Conservation (phyloP, 2,113 vertebrate species). For the Brachirus orientalis region DNA sequence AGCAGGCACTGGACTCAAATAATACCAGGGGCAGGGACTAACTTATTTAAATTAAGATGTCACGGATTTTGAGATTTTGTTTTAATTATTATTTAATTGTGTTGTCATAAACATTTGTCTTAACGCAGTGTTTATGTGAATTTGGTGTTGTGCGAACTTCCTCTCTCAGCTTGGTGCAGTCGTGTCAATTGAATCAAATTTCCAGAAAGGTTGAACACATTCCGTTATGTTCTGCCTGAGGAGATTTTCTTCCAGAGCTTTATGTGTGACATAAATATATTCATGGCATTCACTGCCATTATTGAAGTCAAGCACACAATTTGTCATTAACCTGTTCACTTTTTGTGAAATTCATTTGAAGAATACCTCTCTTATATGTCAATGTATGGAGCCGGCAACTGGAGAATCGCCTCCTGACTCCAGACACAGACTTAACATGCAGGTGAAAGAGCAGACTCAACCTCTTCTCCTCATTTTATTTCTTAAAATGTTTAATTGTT, state of each 20-base stretch:
- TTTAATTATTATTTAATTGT: background rate
- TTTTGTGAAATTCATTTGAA: background rate
- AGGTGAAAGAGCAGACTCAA: too few species aligned
- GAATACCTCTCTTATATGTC: background rate
- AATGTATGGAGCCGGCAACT: background rate
- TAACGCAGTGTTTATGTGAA: constrained; percentile 18
- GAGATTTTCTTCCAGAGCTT: constrained; percentile 53
- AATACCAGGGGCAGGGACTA: constrained; percentile 2
- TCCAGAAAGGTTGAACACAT: constrained; percentile 58
- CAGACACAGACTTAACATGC: too few species aligned
- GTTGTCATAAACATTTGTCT: constrained; percentile 13
- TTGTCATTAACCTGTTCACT: background rate
- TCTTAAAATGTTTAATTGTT: too few species aligned
- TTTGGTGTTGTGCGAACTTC: constrained; percentile 31
- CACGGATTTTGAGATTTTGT: background rate
- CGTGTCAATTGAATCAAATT: constrained; percentile 19
- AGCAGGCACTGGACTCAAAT: constrained; percentile 8
- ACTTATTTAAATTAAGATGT: constrained; percentile 5
- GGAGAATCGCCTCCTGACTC: too few species aligned
- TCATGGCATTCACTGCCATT: background rate
- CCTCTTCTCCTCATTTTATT: too few species aligned
- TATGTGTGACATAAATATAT: background rate
- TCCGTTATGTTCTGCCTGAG: constrained; percentile 46
- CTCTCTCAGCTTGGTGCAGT: constrained; percentile 17
- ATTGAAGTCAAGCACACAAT: background rate